Evolutionary conservation across 2,888 invertebrate genomes (phyloP), one percentile per base, ranked within the genome.

Genomic region (Branchipolynoe longqiensis): DNA sequence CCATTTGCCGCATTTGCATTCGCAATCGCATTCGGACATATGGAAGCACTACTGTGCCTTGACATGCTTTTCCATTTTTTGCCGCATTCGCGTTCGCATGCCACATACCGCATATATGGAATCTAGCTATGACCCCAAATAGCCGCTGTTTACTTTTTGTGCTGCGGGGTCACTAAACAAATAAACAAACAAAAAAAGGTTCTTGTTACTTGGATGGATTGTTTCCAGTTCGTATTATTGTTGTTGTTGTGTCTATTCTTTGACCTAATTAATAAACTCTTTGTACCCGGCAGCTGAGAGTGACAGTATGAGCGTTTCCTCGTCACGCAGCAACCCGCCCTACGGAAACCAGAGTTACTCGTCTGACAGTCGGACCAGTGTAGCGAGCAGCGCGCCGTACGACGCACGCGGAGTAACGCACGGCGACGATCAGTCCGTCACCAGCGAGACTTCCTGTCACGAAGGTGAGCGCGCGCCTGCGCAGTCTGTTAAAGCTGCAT

Each of bases 211-310:
- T 62, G 28, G 3, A 14, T 25, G 62, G 28, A 62, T 62, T 62
- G 62, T 31, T 62, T 3, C 22, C 3, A 14, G 14, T 59, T 62
- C 31, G 62, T 62, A 28, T 62, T 31, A 31, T 62, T 62, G 25
- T 28, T 31, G 31, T 31, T 25, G 3, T 18, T 62, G 22, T 18
- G 25, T 62, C 25, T 62, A 18, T 31, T 62, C 28, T n/a, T n/a
- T n/a, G n/a, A n/a, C n/a, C n/a, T n/a, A n/a, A n/a, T n/a, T n/a
- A n/a, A n/a, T n/a, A n/a, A n/a, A n/a, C n/a, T n/a, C n/a, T n/a
- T n/a, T n/a, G n/a, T n/a, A n/a, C n/a, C n/a, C n/a, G n/a, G n/a
- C 87, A 86, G 87, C 89, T 89, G 93, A 93, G 88, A 92, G 92
- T 90, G 93, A 93, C 88, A 92, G 90, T 83, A 87, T 92, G 69